Evolutionary conservation across 2,888 invertebrate species (phyloP).

Genomic region (Ichneumoninae sp.): DNA sequence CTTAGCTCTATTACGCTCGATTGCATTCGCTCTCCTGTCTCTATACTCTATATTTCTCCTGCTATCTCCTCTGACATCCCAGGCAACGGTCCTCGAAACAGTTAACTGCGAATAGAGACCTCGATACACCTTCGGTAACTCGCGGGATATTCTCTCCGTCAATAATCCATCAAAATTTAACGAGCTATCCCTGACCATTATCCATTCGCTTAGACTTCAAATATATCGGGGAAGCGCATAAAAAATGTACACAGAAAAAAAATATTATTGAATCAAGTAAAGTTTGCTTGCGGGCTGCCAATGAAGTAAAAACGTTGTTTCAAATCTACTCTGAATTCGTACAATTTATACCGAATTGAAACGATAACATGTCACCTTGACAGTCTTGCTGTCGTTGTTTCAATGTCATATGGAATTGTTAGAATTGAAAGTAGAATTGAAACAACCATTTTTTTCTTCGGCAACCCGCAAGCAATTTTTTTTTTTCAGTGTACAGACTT

Average conservation of each 20-base stretch:
- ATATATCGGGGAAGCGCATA: conserved; percentile 1
- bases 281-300: too few relatives aligned
- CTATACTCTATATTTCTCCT: conserved; percentile 10
- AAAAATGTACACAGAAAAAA: too few relatives aligned
- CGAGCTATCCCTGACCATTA: not conserved
- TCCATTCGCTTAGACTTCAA: not conserved
- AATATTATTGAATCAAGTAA: too few relatives aligned
- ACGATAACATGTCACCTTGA: too few relatives aligned
- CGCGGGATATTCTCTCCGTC: conserved; percentile 1
- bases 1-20: conserved; percentile 44
- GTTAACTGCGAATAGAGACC: conserved; percentile 17
- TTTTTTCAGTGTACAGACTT: not conserved
- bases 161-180: conserved; percentile 21
- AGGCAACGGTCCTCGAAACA: conserved; percentile 13
- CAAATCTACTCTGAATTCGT: too few relatives aligned
- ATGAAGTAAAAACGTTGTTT: too few relatives aligned
- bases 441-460: too few relatives aligned
- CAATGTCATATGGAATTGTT: too few relatives aligned
- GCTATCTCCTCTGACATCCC: conserved; percentile 9
- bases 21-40: conserved; percentile 44
- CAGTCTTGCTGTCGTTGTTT: too few relatives aligned
- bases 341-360: too few relatives aligned
- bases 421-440: too few relatives aligned
- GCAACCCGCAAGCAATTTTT: too few relatives aligned
- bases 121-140: conserved; percentile 14